Percentiles rank a stretch among this genome's conserved stretches.
Evolutionary conservation across 2,888 invertebrate genomes (phyloP).

Genomic region (Amphipoea lucens): DNA sequence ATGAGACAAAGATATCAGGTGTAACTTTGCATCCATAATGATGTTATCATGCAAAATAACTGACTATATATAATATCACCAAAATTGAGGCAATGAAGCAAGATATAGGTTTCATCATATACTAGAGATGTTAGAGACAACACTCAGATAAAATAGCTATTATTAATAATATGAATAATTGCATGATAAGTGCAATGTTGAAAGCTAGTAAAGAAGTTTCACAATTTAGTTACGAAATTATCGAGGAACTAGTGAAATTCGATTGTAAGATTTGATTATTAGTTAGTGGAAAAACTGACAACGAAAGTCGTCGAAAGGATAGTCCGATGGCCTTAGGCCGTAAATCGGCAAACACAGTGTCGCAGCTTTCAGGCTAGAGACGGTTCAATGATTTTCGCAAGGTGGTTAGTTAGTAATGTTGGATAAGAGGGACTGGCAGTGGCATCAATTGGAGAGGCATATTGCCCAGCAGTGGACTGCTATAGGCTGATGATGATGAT

Average conservation of each 20-base stretch:
- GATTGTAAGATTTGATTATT: conserved; percentile 1
- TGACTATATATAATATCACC: conserved; percentile 8
- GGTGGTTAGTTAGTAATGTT: background rate
- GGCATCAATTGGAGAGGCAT: background rate
- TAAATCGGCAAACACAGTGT: background rate
- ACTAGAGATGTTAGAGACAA: background rate
- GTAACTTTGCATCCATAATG: conserved; percentile 7
- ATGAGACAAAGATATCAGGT: conserved; percentile 12
- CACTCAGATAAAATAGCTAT: background rate
- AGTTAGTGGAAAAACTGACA: background rate
- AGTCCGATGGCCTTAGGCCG: background rate
- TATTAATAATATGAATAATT: background rate
- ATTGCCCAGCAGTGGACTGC: background rate
- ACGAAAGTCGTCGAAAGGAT: background rate
- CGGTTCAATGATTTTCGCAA: background rate
- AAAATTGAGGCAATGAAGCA: conserved; percentile 12
- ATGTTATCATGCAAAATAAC: conserved; percentile 21
- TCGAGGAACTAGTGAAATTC: background rate
- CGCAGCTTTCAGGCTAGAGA: background rate
- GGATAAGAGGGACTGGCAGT: background rate
- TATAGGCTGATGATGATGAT: background rate
- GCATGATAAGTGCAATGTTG: background rate
- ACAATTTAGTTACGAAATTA: background rate
- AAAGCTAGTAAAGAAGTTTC: conserved; percentile 3
- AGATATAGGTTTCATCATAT: conserved; percentile 1